Base-by-base conservation (phyloP, 1,140 invertebrate genomes). In the Nasonia giraulti region DNA sequence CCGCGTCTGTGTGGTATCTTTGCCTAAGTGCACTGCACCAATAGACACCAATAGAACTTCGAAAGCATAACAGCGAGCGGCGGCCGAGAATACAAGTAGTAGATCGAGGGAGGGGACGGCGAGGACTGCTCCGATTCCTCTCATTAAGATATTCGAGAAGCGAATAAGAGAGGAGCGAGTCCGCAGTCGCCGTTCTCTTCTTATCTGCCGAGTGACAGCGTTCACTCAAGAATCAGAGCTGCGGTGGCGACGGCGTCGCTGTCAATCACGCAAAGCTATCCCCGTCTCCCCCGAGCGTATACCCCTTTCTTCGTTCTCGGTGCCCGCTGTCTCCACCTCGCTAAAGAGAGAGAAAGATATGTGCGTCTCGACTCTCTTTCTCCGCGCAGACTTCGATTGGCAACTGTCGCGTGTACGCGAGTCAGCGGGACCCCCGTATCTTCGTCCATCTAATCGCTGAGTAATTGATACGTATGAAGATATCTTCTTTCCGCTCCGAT, bases 401-500 rank as follows among this genome's bases (percentile, higher is more conserved):
- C 55, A 75, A 83, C 82, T 78, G 75, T 55, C 82, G 81, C 33
- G 40, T n/a, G 69, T 80, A 62, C 73, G 31, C 69, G 73, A 62
- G 55, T 82, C 73, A 76, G 71, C 68, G 5, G 8, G 50, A 82
- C 23, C 85, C 33, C 82, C 89, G 89, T 93, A 93, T 93, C 92
- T 92, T 89, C 88, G 89, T 91, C 89, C 91, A 93, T 93, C 92
- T 93, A 93, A 93, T 93, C 92, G 91, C 90, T 89, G 91, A 93
- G 92, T 93, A 93, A 93, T 93, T 93, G 92, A 93, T 93, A 92
- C 92, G 90, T 88, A 93, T 92, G 90, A 92, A 93, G 92, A 93
- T 93, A 93, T 93, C 90, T 89, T 86, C 86, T 87, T 88, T 86
- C 85, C 80, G 62, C 84, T 44, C 75, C 31, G 55, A 62, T 62